Evolutionary conservation across 2,113 vertebrate species (phyloP).

Genomic region (Rhea pennata): DNA sequence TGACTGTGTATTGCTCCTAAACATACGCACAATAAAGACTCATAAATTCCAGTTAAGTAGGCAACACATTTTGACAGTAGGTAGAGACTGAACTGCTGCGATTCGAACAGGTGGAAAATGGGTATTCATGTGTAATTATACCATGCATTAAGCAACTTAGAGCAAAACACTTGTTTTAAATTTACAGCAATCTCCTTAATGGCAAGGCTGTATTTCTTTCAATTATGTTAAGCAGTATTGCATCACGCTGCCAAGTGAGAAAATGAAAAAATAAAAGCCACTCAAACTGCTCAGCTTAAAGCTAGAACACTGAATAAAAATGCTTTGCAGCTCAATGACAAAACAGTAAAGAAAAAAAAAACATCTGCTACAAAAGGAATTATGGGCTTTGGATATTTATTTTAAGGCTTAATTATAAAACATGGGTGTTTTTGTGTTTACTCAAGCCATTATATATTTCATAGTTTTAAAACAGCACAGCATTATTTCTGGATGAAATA

Average conservation of each 20-base stretch:
- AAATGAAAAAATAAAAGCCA: conserved; percentile 73
- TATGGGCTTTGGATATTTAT: neutral
- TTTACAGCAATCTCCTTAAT: conserved; percentile 67
- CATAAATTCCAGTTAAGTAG: conserved; percentile 19
- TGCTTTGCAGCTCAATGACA: conserved; percentile 43
- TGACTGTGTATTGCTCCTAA: conserved; percentile 74
- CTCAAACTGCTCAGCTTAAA: conserved; percentile 72
- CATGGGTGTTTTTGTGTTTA: neutral
- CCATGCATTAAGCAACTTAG: conserved; percentile 77
- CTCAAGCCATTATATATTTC: neutral
- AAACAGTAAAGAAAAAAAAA: neutral
- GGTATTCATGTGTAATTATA: conserved; percentile 49
- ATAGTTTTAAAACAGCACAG: conserved; percentile 1
- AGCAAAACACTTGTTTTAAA: conserved; percentile 59
- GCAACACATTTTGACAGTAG: neutral
- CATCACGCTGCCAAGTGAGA: conserved; percentile 58
- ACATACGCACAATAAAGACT: conserved; percentile 32
- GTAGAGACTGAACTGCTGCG: conserved; percentile 34
- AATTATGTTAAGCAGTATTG: conserved; percentile 56
- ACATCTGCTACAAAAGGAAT: conserved; percentile 16
- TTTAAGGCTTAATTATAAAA: conserved; percentile 28
- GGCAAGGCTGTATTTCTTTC: conserved; percentile 57
- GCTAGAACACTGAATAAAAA: conserved; percentile 52
- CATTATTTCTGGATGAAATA: conserved; percentile 33
- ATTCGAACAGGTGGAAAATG: conserved; percentile 70